Conservation (phyloP, 2,888 invertebrate species). For the Clusia tigrina region DNA sequence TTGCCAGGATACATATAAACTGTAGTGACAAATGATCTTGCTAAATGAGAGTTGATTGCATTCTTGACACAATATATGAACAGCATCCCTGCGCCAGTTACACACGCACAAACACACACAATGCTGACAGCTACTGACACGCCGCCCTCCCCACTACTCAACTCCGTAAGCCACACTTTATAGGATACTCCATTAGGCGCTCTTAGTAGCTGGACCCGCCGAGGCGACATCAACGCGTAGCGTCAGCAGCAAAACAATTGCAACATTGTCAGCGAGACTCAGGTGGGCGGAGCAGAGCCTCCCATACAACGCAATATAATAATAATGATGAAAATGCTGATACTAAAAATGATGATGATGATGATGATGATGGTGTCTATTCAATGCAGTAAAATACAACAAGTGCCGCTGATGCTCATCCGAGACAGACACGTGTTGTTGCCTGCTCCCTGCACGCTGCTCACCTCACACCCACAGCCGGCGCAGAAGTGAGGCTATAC, state of each 20-base stretch:
- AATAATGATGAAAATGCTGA: conserved; percentile 14
- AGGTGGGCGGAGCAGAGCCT: not conserved
- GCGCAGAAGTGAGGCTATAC: not conserved
- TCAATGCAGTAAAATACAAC: not conserved
- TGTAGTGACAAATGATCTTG: conserved; percentile 64
- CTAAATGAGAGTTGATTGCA: conserved; percentile 64
- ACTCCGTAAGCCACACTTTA: not conserved
- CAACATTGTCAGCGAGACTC: not conserved
- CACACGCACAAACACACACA: too few species aligned
- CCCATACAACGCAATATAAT: not conserved
- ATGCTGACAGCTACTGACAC: too few species aligned
- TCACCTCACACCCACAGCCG: conserved; percentile 16
- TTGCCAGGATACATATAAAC: conserved; percentile 53
- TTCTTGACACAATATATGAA: conserved; percentile 33
- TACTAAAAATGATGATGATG: conserved; percentile 19
- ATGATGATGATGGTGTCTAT: conserved; percentile 8
- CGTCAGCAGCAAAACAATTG: conserved; percentile 4
- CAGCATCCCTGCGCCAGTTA: not conserved
- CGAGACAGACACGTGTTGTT: not conserved
- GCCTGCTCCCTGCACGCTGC: conserved; percentile 4
- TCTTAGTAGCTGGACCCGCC: not conserved
- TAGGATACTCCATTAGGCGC: too few species aligned
- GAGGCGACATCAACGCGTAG: not conserved
- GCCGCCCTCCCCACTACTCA: not conserved
- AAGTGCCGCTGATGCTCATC: not conserved